Evolutionary conservation across 92 coral and sea anemone species (phyloP), one percentile per base, ranked within the genome.

Genomic region (Epizoanthus ramosus): DNA sequence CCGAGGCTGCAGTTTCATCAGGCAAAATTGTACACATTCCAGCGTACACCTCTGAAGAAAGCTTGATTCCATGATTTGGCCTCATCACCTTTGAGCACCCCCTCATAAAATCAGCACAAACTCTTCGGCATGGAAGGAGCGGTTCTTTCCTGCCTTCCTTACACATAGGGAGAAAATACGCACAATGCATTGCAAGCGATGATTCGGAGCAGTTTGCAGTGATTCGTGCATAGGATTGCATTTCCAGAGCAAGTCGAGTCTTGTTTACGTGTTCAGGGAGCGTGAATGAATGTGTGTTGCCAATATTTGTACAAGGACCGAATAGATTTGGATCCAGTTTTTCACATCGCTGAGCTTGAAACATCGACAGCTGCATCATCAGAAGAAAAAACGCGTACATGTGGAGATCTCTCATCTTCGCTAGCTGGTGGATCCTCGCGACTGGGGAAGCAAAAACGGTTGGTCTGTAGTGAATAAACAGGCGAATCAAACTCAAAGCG

Each of bases 1-100:
- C 82, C 16, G 82, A 77, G 16, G 57, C 10, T 19, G 71, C 71
- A 1, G 82, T 21, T 41, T 77, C 71, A 15, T 77, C 47, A 37
- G 57, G 82, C 71, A 77, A 43, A 39, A 77, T 77, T 77, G 82
- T 61, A 61, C 82, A 77, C 70, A 60, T 77, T 39, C 82, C 82
- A n/a, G 82, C 71, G 23, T 77, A 77, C 39, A 68, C 70, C 18
- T 77, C 82, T 0, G 82, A 61, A 3, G 82, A 41, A 19, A 77
- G 71, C 56, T 21, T 25, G 6, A 77, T 61, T 59, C 82, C 82
- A 10, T 77, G 82, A 41, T 77, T 57, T 24, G 82, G 82, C 24
- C 82, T 37, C 37, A 37, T 22, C 2, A 37, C 69, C 35, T 77
- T 22, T 35, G 56, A 5, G 24, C 82, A 77, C 8, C 82, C 82